Conservation (phyloP, 2,888 invertebrate species). For the Epistrophella euchroma region DNA sequence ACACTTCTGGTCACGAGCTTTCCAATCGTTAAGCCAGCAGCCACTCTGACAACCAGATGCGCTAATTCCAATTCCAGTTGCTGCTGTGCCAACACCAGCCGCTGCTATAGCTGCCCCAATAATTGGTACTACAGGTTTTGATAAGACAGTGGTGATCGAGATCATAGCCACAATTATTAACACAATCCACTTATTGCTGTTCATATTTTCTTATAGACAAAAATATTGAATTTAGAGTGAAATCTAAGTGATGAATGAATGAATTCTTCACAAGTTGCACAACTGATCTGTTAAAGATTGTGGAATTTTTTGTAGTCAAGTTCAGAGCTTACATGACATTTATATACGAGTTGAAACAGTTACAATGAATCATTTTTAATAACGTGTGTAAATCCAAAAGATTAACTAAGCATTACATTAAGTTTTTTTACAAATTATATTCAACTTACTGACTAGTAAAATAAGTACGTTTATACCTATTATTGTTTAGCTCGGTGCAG, state of each 20-base stretch:
- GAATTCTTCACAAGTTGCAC: background rate
- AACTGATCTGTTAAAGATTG: background rate
- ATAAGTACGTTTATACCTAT: no score
- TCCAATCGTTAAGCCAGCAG: no score
- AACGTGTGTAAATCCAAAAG: no score
- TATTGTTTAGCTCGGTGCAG: no score
- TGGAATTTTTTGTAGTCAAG: background rate
- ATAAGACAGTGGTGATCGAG: slow-evolving; percentile 1
- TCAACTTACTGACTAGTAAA: no score
- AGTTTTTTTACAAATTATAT: no score
- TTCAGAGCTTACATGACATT: background rate
- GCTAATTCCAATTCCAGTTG: slow-evolving; percentile 4
- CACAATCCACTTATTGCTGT: background rate
- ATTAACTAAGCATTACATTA: no score
- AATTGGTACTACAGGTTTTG: background rate
- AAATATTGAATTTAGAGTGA: background rate
- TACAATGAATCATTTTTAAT: no score
- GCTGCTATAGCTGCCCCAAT: background rate
- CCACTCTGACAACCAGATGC: background rate
- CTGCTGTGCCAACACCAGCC: background rate
- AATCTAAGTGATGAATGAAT: background rate
- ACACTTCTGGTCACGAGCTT: background rate
- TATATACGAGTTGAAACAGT: background rate
- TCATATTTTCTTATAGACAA: background rate
- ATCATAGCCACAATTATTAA: background rate